These are phyloP conservation scores for Meandrina meandrites DNA, from an alignment of 92 coral and sea anemone species.

Conservation along the genomic window DNA sequence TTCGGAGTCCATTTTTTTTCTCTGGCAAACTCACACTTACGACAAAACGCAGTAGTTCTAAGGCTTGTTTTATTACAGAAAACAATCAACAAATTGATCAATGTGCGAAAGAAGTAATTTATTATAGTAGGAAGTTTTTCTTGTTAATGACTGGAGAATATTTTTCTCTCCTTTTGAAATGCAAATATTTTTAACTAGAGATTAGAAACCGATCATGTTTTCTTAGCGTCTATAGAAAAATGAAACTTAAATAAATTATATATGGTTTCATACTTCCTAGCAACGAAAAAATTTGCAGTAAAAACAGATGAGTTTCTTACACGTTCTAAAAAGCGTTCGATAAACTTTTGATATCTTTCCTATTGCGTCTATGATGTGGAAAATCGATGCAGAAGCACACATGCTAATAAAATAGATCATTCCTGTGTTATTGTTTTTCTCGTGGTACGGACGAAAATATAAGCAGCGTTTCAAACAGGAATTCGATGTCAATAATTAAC, in stretches of 20 bases:
- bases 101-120: neutral
- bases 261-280: neutral
- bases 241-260: neutral
- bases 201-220: neutral
- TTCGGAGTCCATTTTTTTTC: neutral
- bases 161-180: neutral
- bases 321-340: neutral
- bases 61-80: neutral
- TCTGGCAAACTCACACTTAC: neutral
- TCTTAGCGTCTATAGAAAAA: neutral
- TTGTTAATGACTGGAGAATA: neutral
- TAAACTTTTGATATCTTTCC: neutral
- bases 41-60: neutral
- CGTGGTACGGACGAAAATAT: no score
- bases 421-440: no score
- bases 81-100: neutral
- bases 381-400: no score
- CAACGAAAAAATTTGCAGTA: neutral
- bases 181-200: neutral
- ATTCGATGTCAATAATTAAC: no score
- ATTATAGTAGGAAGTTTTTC: neutral
- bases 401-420: no score
- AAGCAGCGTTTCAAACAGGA: no score
- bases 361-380: neutral
- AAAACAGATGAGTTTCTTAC: no score